Base-by-base conservation (phyloP, 2,888 invertebrate genomes). In the Calameuta idolon region DNA sequence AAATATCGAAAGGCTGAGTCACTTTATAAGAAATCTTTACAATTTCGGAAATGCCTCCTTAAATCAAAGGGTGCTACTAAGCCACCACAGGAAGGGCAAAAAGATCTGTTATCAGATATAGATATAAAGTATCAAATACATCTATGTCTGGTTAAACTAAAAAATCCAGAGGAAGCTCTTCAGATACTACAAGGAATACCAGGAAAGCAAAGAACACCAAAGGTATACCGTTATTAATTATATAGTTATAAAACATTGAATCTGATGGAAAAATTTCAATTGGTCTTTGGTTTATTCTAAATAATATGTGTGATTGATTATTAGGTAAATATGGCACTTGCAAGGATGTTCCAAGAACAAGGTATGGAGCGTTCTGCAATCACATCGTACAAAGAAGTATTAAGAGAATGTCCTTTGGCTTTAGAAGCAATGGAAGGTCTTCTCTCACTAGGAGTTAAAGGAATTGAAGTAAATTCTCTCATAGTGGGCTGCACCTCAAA, bases 51-150 rank as follows among this genome's bases (percentile, higher is more conserved):
- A 89, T 93, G 94, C 79, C 90, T 95, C n/a, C 88, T 93, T 4
- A 93, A 93, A 83, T 92, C 92, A n/a, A 93, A 93, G 83, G 92
- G 92, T 76, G 88, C 91, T 40, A 87, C 92, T 2, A 92, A 92
- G 82, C 92, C 93, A 83, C 85, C 90, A 12, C 85, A 89, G 75
- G 93, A 93, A 71, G 91, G 89, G 35, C 92, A 92, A 80, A 93
- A 93, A 81, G 94, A 94, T 82, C 86, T 93, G 69, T 89, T 92
- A 76, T 93, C 93, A 34, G 95, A 95, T 81, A 92, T 93, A 81
- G 96, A 96, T 82, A 94, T 96, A 30, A 95, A 95, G 85, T 97
- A 94, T 87, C 94, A 95, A 85, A 93, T 96, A 74, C 94, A 96
- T 86, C 90, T 94, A 68, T 96, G 96, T 88, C 93, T 95, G 83